phyloP scores from a whole-genome alignment of 2,797 vertebrate genomes.

The Catostomus latipinnis region DNA sequence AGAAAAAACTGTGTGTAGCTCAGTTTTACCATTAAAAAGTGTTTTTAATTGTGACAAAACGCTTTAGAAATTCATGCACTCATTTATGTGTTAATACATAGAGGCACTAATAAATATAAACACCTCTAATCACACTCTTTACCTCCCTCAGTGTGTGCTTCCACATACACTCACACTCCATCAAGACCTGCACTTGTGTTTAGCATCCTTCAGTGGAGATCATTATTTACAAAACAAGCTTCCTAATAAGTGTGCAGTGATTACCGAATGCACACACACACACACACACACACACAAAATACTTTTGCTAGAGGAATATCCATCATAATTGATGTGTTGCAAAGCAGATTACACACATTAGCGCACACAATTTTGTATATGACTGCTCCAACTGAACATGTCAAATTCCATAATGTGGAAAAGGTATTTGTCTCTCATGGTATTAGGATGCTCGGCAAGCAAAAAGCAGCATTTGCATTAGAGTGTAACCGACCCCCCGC shows the following conservation, averaged over 20 bases:
- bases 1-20: neutral
- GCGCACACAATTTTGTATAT: conserved; percentile 82
- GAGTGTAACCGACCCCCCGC: conserved; percentile 66
- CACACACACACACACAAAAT: conserved; percentile 67
- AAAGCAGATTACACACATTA: conserved; percentile 90
- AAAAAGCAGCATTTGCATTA: conserved; percentile 74
- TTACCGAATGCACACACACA: conserved; percentile 64
- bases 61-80: no score
- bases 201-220: conserved; percentile 76
- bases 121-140: conserved; percentile 43
- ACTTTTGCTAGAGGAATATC: conserved; percentile 77
- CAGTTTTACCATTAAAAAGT: neutral
- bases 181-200: conserved; percentile 52
- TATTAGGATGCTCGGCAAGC: conserved; percentile 73
- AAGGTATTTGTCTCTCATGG: conserved; percentile 71
- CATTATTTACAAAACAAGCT: conserved; percentile 87
- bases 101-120: conserved; percentile 40
- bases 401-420: conserved; percentile 82
- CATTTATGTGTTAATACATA: conserved; percentile 35
- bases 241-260: conserved; percentile 84
- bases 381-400: conserved; percentile 86
- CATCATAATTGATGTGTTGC: conserved; percentile 89
- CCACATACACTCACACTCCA: conserved; percentile 57
- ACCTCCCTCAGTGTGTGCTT: neutral
- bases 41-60: neutral